Evolutionary conservation across 2,888 invertebrate genomes (phyloP).

Genomic region (Mylabris sibirica): DNA sequence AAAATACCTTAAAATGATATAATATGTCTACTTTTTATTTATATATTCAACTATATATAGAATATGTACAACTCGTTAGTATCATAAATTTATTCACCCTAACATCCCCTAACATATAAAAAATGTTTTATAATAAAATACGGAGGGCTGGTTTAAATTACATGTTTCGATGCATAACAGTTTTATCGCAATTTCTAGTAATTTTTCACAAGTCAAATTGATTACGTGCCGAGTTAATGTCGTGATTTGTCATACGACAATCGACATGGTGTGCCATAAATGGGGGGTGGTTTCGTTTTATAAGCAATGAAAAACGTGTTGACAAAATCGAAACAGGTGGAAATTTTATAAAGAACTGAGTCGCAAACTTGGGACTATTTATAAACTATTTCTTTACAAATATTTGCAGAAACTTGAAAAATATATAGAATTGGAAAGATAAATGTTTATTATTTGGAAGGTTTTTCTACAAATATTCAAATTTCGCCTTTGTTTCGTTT

Average conservation of each 20-base stretch:
- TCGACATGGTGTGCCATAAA: not conserved
- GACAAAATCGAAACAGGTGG: too few relatives aligned
- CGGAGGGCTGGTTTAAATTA: constrained; percentile 36
- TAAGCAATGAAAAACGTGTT: too few relatives aligned
- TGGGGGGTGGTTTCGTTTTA: not conserved
- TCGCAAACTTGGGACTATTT: not conserved
- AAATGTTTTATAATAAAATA: constrained; percentile 23
- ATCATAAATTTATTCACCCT: constrained; percentile 47
- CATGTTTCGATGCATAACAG: constrained; percentile 43
- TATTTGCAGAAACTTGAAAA: not conserved
- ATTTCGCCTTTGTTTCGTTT: not conserved
- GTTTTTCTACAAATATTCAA: not conserved
- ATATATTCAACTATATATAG: not conserved
- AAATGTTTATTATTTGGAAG: not conserved
- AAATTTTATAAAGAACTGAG: too few relatives aligned
- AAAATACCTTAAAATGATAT: not conserved
- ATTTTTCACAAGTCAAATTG: constrained; percentile 42
- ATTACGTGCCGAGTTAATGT: constrained; percentile 36
- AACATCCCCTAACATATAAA: constrained; percentile 38
- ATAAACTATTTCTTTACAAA: not conserved
- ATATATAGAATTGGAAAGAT: not conserved
- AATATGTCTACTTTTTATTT: not conserved
- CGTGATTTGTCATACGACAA: constrained; percentile 11
- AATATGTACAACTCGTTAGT: not conserved
- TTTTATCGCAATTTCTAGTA: constrained; percentile 41